Evolutionary conservation across 2,797 vertebrate genomes (phyloP).

Genomic region (Propithecus deckenii): DNA sequence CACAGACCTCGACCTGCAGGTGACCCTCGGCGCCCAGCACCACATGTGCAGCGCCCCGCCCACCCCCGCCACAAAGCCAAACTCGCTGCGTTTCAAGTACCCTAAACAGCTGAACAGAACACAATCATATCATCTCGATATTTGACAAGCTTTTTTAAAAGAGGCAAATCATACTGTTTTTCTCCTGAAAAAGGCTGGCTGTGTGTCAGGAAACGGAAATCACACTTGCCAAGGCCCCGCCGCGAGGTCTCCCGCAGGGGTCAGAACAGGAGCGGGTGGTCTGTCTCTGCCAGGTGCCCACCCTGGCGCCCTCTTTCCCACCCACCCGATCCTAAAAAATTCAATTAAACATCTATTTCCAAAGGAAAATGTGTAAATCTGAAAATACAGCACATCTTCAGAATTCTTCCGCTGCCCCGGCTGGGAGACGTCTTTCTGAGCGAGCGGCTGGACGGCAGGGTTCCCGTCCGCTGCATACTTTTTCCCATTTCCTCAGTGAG

Average conservation of each 20-base stretch:
- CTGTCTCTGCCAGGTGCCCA: rapidly evolving
- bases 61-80: background rate
- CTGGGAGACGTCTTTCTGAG: background rate
- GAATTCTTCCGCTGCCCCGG: background rate
- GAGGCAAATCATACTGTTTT: background rate
- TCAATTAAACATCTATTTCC: background rate
- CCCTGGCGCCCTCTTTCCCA: background rate
- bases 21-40: background rate
- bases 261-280: background rate
- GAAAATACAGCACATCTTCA: background rate
- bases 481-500: background rate
- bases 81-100: rapidly evolving
- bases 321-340: background rate
- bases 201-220: too few species aligned
- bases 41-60: too few species aligned
- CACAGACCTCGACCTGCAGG: background rate
- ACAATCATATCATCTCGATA: rapidly evolving
- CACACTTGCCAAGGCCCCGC: rapidly evolving
- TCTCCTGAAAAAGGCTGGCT: background rate
- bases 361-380: background rate
- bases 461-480: rapidly evolving
- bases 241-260: background rate
- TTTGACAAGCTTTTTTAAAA: background rate
- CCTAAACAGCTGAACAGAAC: background rate
- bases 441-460: rapidly evolving